Evolutionary conservation across 2,797 vertebrate species (phyloP).

Genomic region (Pogonophryne albipinna): DNA sequence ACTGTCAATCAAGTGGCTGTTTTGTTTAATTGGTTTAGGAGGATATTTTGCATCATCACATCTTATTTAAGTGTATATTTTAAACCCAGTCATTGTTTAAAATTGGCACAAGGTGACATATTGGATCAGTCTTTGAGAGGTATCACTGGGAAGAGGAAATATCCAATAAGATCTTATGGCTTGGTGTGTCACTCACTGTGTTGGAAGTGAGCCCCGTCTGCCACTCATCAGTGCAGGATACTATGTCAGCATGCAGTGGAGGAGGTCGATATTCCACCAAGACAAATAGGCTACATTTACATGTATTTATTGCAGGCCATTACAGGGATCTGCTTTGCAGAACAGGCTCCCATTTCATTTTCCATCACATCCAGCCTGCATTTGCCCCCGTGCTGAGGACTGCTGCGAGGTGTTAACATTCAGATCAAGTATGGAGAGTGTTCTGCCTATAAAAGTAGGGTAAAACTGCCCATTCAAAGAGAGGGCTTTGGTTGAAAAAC

Average conservation of each 20-base stretch:
- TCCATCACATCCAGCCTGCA: slow-evolving; percentile 5
- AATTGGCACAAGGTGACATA: slow-evolving; percentile 22
- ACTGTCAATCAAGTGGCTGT: background rate
- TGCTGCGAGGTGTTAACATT: slow-evolving; percentile 51
- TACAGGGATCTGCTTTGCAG: slow-evolving; percentile 14
- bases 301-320: slow-evolving; percentile 61
- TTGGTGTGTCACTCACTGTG: slow-evolving; percentile 28
- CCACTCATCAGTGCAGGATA: slow-evolving; percentile 49
- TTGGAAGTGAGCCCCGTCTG: slow-evolving; percentile 41
- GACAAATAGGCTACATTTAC: slow-evolving; percentile 48
- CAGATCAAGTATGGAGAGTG: slow-evolving; percentile 36
- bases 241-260: slow-evolving; percentile 59
- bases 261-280: slow-evolving; percentile 52
- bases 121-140: slow-evolving; percentile 10
- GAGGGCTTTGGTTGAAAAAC: background rate
- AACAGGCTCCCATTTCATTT: slow-evolving; percentile 11
- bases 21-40: slow-evolving; percentile 1
- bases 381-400: background rate
- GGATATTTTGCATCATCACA: slow-evolving; percentile 1
- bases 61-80: background rate
- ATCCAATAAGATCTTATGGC: slow-evolving; percentile 28
- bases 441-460: slow-evolving; percentile 51
- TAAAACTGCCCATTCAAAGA: slow-evolving; percentile 18
- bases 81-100: slow-evolving; percentile 8
- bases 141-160: slow-evolving; percentile 23